These are phyloP conservation scores for Drosophila colorata DNA, from an alignment of 2,888 invertebrate genomes.

Conservation along the genomic window DNA sequence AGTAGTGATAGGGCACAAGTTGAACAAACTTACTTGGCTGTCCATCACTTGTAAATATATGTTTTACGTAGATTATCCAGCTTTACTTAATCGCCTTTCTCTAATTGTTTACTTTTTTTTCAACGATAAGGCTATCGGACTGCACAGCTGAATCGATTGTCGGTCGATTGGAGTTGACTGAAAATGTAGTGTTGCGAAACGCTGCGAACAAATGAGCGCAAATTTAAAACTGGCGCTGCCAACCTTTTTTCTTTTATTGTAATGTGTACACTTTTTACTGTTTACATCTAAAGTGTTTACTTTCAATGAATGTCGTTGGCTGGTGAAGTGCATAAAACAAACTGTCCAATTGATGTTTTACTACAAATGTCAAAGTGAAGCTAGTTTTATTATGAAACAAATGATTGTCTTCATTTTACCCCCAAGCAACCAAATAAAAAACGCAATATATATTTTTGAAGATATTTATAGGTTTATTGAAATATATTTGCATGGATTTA, in stretches of 20 bases:
- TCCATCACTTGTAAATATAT: slow-evolving; percentile 77
- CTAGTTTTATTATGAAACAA: neutral
- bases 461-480: neutral
- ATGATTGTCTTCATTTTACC: neutral
- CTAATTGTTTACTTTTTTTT: slow-evolving; percentile 56
- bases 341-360: neutral
- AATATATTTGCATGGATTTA: neutral
- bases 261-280: slow-evolving; percentile 3
- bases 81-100: slow-evolving; percentile 15
- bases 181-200: slow-evolving; percentile 21
- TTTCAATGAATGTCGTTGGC: neutral
- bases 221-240: slow-evolving; percentile 20
- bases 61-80: slow-evolving; percentile 45
- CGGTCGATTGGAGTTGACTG: neutral
- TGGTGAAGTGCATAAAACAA: neutral
- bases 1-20: neutral
- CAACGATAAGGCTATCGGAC: slow-evolving; percentile 32
- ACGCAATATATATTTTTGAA: neutral
- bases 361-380: neutral
- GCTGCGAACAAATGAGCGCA: neutral
- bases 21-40: slow-evolving; percentile 80
- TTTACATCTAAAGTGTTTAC: slow-evolving; percentile 15
- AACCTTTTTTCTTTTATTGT: slow-evolving; percentile 6
- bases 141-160: neutral
- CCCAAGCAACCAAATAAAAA: neutral